phyloP scores from a whole-genome alignment of 2,113 vertebrate species.

The Puntigrus tetrazona region DNA sequence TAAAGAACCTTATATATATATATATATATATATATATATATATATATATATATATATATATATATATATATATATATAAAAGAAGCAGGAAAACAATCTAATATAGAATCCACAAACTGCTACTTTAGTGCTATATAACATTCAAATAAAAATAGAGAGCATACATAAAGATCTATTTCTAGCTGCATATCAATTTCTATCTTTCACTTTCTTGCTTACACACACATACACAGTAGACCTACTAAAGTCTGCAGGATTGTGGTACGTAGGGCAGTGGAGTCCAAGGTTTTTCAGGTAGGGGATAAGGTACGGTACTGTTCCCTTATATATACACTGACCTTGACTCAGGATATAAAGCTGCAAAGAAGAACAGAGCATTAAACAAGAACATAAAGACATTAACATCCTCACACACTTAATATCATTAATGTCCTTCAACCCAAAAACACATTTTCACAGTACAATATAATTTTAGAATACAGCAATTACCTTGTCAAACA shows the following conservation, averaged over 20 bases:
- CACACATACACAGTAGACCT: constrained; percentile 69
- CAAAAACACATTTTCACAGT: constrained; percentile 14
- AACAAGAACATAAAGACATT: constrained; percentile 13
- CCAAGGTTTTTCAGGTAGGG: constrained; percentile 95
- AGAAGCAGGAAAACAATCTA: neutral
- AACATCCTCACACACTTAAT: constrained; percentile 1
- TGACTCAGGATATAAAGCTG: constrained; percentile 99
- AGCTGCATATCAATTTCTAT: neutral
- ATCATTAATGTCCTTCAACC: neutral
- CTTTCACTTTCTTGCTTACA: neutral
- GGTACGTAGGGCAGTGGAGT: constrained; percentile 97
- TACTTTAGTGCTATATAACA: neutral
- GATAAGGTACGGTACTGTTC: constrained; percentile 92
- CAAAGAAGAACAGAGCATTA: constrained; percentile 14
- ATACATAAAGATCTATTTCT: neutral
- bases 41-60: no score
- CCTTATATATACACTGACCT: constrained; percentile 98
- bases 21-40: no score
- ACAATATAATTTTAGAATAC: neutral
- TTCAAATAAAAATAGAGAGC: neutral
- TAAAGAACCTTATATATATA: no score
- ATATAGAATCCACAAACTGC: neutral
- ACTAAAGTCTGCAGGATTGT: constrained; percentile 99
- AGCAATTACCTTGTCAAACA: constrained; percentile 95
- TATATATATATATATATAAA: no score